Evolutionary conservation across 2,888 invertebrate genomes (phyloP), one percentile per base, ranked within the genome.

Genomic region (Pharmacophagus antenor): DNA sequence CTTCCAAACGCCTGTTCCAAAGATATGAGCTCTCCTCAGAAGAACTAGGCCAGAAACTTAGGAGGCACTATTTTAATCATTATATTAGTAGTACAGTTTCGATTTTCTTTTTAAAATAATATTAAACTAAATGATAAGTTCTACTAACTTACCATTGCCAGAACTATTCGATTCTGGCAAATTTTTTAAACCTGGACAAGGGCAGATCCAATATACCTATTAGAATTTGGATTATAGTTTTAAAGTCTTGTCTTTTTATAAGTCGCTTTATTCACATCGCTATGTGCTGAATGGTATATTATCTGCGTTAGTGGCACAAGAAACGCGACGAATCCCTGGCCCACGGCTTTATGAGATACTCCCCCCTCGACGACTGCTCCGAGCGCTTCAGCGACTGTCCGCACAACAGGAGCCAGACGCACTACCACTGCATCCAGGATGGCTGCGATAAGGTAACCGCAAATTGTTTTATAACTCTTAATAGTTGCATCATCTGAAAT

Each of bases 351-450:
- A 96, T 98, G 91, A 92, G 98, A 57, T 99, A 98, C 84, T 98
- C 98, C 56, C 98, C 99, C 0, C 93, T 96, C 65, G 99, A 99
- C 81, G 98, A 98, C 84, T 99, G 99, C 82, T 94, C 95, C 1
- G 95, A 96, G 66, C 92, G 96, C 63, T 97, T 97, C 82, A 92
- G 92, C 0, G 93, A 93, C 61, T 99, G 99, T 82, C 95, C 95
- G 1, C 98, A 99, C 88, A 98, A 98, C 86, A 91, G 96, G 65
- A 96, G 97, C 76, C 98, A 98, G 82, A 98, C 98, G 0, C 98
- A 98, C 84, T 99, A 99, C 85, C 99, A 99, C 82, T 99, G 99
- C 85, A 95, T 99, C 66, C 98, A 98, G 85, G 97, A 95, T 80
- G 95, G 95, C 68, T 96, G 96, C 81, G 95, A 96, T 90, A 98